Base-by-base conservation (phyloP, 2,888 invertebrate genomes). In the Lasioglossum zephyrum region DNA sequence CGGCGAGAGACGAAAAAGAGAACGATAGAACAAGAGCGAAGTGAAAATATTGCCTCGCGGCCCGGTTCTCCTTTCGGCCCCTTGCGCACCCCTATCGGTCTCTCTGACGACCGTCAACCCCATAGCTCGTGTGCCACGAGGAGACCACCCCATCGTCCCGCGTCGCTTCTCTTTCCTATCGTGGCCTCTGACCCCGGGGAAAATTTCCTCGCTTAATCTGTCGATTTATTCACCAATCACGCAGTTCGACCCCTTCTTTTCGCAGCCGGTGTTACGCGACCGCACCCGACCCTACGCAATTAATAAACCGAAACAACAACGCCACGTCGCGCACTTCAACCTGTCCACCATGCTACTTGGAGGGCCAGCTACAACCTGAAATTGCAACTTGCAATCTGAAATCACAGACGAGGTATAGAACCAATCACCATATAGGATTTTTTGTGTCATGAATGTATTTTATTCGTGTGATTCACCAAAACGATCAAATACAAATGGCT, bases 31-130 rank as follows among this genome's bases (percentile, higher is more conserved):
- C 83, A 86, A 89, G 83, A 83, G 83, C 85, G 84, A 91, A 91
- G 90, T 85, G 89, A 91, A 91, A 91, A 91, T 91, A 91, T 91
- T 91, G 89, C 90, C 88, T 88, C 87, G 88, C 87, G 86, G 82
- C 82, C 89, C 81, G 74, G 73, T 47, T 36, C 79, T 77, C 75
- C 77, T 82, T 80, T 85, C 81, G 69, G 13, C 53, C 74, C 79
- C 63, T 26, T 41, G 22, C 60, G 22, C 53, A n/a, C 66, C 78
- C 57, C 73, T 60, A 77, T 81, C 78, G 77, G 53, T 79, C 82
- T 69, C 80, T 73, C 78, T 63, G 77, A 79, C 76, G 73, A 82
- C 63, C 86, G 47, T 77, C 86, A 63, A 70, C 85, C 82, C 79
- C 73, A 9, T 49, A 47, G 26, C 31, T 39, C 39, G 74, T 41